Base-by-base conservation (phyloP, 2,888 invertebrate species). In the Amitus sp. region DNA sequence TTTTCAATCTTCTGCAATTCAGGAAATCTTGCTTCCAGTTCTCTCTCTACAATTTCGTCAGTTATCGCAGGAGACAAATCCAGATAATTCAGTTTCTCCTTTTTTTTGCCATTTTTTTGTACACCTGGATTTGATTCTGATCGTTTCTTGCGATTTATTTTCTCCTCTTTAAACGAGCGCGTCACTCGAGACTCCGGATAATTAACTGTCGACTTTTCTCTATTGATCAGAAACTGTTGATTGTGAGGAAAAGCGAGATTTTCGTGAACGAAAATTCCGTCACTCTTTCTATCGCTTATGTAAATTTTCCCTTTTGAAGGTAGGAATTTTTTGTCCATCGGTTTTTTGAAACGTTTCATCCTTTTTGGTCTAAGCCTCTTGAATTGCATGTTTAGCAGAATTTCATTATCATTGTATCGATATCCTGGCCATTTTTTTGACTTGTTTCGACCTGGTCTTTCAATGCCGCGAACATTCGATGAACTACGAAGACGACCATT, bases 21-120 rank as follows among this genome's bases (percentile, higher is more conserved):
- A 27, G 70, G 62, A 50, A 75, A 73, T 57, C 76, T 63, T 13
- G 59, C 46, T 13, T 73, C 50, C 6, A 82, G 74, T 67, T 82
- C 82, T 46, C 73, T 66, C 23, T 78, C 64, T 2, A 80, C 69
- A 1, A 76, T 67, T 1, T 68, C 66, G 1, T 62, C 64, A 5
- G 68, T 64, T 34, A 78, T 54, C 30, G 54, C 62, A 0, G 77
- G 73, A 10, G 78, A 58, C 17, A 72, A 70, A 37, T 72, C 53
- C 13, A 81, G 51, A 0, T 78, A 48, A 27, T 73, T 50, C 3
- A 68, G 52, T 23, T 51, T 17, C 49, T 13, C 17, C 28, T 54
- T 10, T 10, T 34, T 13, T 37, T 9, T 33, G 10, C 33, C 33
- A n/a, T 12, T 9, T n/a, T n/a, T n/a, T n/a, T n/a, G n/a, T n/a